These are phyloP conservation scores for Calephelis perditalis DNA, from an alignment of 2,888 invertebrate species.

Conservation along the genomic window DNA sequence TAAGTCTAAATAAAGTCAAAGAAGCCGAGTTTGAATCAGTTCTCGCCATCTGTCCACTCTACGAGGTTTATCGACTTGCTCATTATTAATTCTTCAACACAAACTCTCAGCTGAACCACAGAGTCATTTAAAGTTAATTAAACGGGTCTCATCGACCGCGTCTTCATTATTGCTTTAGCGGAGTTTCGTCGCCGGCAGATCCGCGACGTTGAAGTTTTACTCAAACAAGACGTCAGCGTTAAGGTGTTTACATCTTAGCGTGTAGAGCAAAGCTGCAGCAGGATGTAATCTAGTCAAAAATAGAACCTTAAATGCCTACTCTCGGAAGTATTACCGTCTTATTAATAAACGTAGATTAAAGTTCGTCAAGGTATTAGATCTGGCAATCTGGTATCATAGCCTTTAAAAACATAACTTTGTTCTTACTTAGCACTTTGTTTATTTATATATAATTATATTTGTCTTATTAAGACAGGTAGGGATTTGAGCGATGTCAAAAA, in stretches of 20 bases:
- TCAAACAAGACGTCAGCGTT: slow-evolving; percentile 20
- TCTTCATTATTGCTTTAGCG: slow-evolving; percentile 53
- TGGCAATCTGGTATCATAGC: too few relatives aligned
- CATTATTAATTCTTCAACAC: slow-evolving; percentile 34
- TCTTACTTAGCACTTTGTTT: too few relatives aligned
- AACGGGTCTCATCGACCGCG: slow-evolving; percentile 53
- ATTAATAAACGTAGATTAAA: too few relatives aligned
- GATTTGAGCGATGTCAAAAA: too few relatives aligned
- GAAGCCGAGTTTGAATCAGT: not conserved
- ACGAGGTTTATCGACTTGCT: slow-evolving; percentile 34
- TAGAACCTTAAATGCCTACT: too few relatives aligned
- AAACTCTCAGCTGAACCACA: slow-evolving; percentile 39
- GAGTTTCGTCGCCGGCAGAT: slow-evolving; percentile 29
- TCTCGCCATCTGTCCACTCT: slow-evolving; percentile 18
- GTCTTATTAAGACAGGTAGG: too few relatives aligned
- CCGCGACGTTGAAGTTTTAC: slow-evolving; percentile 24
- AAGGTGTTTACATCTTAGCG: slow-evolving; percentile 1
- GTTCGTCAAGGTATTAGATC: too few relatives aligned
- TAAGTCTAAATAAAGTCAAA: not conserved
- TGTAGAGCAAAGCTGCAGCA: too few relatives aligned
- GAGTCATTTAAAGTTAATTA: slow-evolving; percentile 65
- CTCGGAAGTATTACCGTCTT: too few relatives aligned
- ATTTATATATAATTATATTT: too few relatives aligned
- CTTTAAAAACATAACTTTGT: too few relatives aligned
- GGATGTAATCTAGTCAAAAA: too few relatives aligned